These are phyloP conservation scores for Scomber japonicus DNA, from an alignment of 2,113 vertebrate genomes.

Conservation along the genomic window DNA sequence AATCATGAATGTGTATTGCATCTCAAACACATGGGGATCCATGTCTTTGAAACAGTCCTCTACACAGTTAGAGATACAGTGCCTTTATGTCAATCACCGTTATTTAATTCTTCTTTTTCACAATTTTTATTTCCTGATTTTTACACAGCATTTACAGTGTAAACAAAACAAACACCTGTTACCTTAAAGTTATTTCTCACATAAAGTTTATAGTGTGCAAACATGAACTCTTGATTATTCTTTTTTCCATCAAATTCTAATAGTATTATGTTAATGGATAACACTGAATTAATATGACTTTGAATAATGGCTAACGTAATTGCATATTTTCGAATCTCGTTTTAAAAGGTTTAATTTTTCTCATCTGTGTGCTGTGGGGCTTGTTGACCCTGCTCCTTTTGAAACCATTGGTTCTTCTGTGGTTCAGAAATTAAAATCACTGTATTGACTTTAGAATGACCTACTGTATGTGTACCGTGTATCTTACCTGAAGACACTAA, in stretches of 20 bases:
- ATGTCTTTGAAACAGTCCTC: constrained; percentile 64
- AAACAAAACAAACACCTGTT: constrained; percentile 66
- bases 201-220: constrained; percentile 52
- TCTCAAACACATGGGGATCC: constrained; percentile 38
- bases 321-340: constrained; percentile 32
- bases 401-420: constrained; percentile 27
- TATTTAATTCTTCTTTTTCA: constrained; percentile 58
- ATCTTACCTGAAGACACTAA: constrained; percentile 62
- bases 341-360: constrained; percentile 9
- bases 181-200: constrained; percentile 69
- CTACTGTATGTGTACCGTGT: constrained; percentile 49
- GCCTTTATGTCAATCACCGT: constrained; percentile 82
- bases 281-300: constrained; percentile 58
- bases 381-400: background rate
- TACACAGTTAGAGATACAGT: constrained; percentile 79
- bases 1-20: constrained; percentile 52
- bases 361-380: constrained; percentile 7
- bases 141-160: constrained; percentile 57
- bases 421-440: constrained; percentile 53
- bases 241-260: constrained; percentile 48
- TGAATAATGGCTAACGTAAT: constrained; percentile 34
- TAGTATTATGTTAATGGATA: constrained; percentile 46
- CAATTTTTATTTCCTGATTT: constrained; percentile 17
- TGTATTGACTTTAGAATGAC: constrained; percentile 52
- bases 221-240: constrained; percentile 47